Evolutionary conservation across 2,888 invertebrate genomes (phyloP).

Genomic region (Drosophila cyrtoloma): DNA sequence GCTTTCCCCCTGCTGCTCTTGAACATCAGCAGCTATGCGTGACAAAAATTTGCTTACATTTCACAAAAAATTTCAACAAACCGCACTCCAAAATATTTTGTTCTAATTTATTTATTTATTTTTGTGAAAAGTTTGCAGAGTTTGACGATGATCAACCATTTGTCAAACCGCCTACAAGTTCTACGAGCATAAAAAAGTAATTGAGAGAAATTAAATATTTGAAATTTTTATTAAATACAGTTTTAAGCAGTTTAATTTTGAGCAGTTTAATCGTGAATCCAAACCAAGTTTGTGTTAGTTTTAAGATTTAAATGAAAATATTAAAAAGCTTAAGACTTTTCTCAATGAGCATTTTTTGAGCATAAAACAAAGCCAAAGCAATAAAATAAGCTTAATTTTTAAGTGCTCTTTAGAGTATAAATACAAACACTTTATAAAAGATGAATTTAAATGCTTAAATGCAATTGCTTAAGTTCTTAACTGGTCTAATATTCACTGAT

Average conservation of each 20-base stretch:
- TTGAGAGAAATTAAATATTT: constrained; percentile 3
- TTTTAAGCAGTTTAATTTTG: not conserved
- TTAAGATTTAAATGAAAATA: not conserved
- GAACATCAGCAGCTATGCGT: constrained; percentile 1
- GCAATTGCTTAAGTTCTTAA: not conserved
- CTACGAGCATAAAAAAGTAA: not conserved
- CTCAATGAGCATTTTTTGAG: not conserved
- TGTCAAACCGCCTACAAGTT: constrained; percentile 26
- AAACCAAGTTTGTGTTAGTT: not conserved
- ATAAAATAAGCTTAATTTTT: not conserved
- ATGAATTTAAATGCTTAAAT: not conserved
- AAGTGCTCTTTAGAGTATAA: not conserved
- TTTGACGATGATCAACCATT: constrained; percentile 44
- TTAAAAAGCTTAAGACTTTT: not conserved
- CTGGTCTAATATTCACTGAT: not conserved
- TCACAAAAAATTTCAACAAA: constrained; percentile 51
- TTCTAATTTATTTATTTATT: constrained; percentile 21
- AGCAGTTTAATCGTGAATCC: not conserved
- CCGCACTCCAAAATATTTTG: not conserved
- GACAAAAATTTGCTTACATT: constrained; percentile 67
- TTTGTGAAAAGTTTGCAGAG: constrained; percentile 49
- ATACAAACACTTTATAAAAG: not conserved
- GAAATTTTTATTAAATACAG: not conserved
- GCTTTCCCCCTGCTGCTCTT: not conserved
- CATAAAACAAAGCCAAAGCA: not conserved